These are phyloP conservation scores for Cantharis flavilabris DNA, from an alignment of 2,888 invertebrate genomes.

Conservation along the genomic window DNA sequence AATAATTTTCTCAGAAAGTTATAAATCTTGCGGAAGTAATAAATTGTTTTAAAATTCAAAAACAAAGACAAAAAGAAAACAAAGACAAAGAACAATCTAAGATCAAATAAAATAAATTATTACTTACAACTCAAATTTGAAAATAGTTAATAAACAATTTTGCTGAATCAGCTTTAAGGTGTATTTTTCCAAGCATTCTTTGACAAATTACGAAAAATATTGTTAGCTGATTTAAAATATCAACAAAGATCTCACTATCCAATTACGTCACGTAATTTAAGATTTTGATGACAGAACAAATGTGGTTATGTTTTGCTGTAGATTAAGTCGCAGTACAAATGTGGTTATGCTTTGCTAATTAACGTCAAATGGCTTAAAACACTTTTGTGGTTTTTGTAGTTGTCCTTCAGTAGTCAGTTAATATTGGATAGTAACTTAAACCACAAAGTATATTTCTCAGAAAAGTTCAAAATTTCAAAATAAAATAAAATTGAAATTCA, in stretches of 20 bases:
- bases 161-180: background rate
- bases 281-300: too few species aligned
- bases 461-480: background rate
- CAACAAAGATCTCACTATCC: background rate
- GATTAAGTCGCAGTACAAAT: background rate
- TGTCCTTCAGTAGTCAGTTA: background rate
- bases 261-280: too few species aligned
- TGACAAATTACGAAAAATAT: background rate
- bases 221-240: background rate
- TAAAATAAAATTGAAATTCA: background rate
- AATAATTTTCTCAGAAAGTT: background rate
- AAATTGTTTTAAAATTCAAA: background rate
- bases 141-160: background rate
- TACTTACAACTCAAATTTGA: background rate
- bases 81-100: background rate
- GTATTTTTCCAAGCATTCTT: background rate
- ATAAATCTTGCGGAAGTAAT: background rate
- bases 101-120: background rate
- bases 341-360: background rate
- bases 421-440: too few species aligned
- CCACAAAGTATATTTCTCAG: background rate
- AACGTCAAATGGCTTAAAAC: background rate
- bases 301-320: too few species aligned
- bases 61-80: background rate
- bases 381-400: background rate